Percentiles rank a stretch among this genome's conserved stretches.
Evolutionary conservation across 53 echinoderm and acorn worm genomes (phyloP).

Genomic region (Paelopatides confundens): DNA sequence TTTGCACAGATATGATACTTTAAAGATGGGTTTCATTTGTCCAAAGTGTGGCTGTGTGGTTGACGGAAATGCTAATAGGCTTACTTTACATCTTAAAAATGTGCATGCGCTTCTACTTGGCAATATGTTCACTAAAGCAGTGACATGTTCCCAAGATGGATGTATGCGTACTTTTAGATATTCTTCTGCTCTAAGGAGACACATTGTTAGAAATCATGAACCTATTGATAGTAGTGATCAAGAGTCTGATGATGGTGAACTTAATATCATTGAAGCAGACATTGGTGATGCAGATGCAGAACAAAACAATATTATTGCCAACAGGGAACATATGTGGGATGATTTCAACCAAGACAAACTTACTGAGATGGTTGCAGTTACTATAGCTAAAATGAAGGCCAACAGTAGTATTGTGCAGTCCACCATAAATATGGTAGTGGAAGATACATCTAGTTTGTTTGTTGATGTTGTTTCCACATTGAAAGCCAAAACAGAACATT

Average conservation of each 20-base stretch:
- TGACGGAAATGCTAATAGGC: background rate
- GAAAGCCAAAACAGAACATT: background rate
- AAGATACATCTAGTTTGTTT: background rate
- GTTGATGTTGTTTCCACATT: background rate
- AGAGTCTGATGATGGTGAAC: background rate
- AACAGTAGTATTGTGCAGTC: slow-evolving; percentile 16
- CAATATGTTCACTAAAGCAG: background rate
- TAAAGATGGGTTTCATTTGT: background rate
- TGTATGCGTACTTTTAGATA: slow-evolving; percentile 9
- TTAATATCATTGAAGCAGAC: background rate
- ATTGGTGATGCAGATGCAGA: no score
- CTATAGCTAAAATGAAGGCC: slow-evolving; percentile 2
- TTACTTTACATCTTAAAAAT: slow-evolving; percentile 12
- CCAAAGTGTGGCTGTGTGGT: background rate
- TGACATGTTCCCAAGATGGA: slow-evolving; percentile 22
- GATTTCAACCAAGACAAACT: background rate
- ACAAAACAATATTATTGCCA: background rate
- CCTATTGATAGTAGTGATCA: background rate
- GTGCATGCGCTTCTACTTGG: slow-evolving; percentile 20
- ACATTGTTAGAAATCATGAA: background rate
- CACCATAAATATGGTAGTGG: no score
- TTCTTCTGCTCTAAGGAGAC: background rate
- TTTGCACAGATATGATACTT: no score
- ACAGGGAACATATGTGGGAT: slow-evolving; percentile 1
- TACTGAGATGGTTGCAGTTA: background rate